Evolutionary conservation across 2,797 vertebrate genomes (phyloP).

Genomic region (Erithacus rubecula): DNA sequence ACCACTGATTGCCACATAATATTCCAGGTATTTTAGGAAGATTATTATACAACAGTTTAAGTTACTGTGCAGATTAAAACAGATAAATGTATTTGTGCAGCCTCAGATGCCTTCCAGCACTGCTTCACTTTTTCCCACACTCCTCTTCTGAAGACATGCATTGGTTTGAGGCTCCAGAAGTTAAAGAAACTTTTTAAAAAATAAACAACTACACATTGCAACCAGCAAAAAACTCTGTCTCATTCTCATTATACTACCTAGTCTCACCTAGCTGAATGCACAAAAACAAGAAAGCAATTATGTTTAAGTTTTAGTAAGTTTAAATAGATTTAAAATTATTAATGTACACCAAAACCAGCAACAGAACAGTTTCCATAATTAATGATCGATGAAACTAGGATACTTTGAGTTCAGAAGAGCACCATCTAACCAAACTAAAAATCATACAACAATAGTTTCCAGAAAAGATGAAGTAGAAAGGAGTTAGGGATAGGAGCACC

Average conservation of each 20-base stretch:
- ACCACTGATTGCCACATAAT: background rate
- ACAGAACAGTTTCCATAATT: background rate
- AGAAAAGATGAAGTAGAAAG: background rate
- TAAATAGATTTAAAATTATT: background rate
- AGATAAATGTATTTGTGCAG: background rate
- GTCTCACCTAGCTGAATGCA: background rate
- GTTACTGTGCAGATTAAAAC: background rate
- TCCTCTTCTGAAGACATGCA: background rate
- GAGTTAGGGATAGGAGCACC: background rate
- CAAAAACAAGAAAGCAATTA: background rate
- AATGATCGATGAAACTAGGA: background rate
- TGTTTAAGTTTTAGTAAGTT: background rate
- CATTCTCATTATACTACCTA: background rate
- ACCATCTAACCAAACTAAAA: background rate
- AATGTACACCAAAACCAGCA: background rate
- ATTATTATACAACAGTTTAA: background rate
- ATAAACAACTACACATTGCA: background rate
- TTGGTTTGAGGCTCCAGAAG: background rate
- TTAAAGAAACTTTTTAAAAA: background rate
- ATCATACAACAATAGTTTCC: background rate
- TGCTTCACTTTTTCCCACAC: background rate
- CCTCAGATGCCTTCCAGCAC: background rate
- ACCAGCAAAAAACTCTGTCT: background rate
- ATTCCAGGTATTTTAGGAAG: background rate
- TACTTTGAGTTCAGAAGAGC: background rate